phyloP scores from a whole-genome alignment of 1,140 invertebrate species.

The Trichonephila clavipes region DNA sequence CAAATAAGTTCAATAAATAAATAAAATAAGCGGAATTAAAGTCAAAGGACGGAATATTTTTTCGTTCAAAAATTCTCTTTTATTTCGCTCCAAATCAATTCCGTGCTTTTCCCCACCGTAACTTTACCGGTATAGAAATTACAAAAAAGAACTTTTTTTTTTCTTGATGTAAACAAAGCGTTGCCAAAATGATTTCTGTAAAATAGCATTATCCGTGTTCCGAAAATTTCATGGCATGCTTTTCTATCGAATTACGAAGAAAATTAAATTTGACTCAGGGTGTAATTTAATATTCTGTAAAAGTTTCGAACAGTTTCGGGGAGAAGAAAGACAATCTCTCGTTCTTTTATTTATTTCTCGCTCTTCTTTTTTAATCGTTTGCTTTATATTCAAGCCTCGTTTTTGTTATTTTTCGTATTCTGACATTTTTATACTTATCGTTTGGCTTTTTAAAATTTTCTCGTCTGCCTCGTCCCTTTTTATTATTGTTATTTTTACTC shows the following conservation, averaged over 20 bases:
- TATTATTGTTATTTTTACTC: background rate
- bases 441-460: slow-evolving; percentile 11
- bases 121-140: background rate
- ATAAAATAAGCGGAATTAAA: background rate
- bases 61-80: background rate
- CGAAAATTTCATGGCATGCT: slow-evolving; percentile 30
- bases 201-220: slow-evolving; percentile 27
- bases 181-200: slow-evolving; percentile 31
- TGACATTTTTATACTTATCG: slow-evolving; percentile 26
- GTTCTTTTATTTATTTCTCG: background rate
- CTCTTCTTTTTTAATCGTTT: background rate
- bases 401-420: background rate
- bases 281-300: slow-evolving; percentile 39
- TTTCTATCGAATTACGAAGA: slow-evolving; percentile 35
- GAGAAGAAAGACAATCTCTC: background rate
- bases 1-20: background rate
- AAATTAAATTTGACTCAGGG: slow-evolving; percentile 26
- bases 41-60: background rate
- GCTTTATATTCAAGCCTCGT: background rate
- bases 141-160: background rate
- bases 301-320: slow-evolving; percentile 12
- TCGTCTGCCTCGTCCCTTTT: background rate
- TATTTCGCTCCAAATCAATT: background rate
- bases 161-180: slow-evolving; percentile 12
- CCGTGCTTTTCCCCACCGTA: background rate